Evolutionary conservation across 2,113 vertebrate genomes (phyloP), one percentile per base, ranked within the genome.

Genomic region (Ibidorhyncha struthersii): DNA sequence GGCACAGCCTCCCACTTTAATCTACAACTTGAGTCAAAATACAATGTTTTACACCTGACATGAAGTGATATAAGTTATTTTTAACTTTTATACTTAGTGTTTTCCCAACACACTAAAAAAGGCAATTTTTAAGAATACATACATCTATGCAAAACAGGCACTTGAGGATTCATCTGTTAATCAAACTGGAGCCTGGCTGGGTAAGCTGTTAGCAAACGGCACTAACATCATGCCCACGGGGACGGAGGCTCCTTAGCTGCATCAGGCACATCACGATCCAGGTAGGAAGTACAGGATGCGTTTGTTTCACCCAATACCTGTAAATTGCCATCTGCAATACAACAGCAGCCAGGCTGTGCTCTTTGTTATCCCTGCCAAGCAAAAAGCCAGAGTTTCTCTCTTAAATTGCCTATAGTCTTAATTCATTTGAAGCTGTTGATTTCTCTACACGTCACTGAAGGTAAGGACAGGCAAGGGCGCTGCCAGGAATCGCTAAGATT

Each of bases 51-150:
- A 66, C 30, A 82, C 55, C 81, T 56, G 89, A 85, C 45, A 67
- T 16, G 38, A 70, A 86, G 53, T 5, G 26, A 72, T 74, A 12
- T 0, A 67, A 43, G 25, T 82, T 85, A 69, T 87, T 93, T 96
- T 87, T 56, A 89, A 86, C 59, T 74, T 30, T 62, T 66, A 52
- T 5, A 76, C 56, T 82, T 81, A 26, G 10, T 45, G 32, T 78
- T 78, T 95, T 76, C 89, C 89, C 86, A 55, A 82, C 80, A 73
- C 73, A 40, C 70, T 90, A 25, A 41, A 84, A 90, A 77, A 77
- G 30, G 69, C 69, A 49, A 14, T 62, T 90, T 94, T 89, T 79
- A 77, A 79, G 72, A 77, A 49, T 25, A 32, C 55, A 27, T 26
- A 63, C 66, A 82, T 41, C 72, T 55, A 71, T 0, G 1, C 77